These are phyloP conservation scores for Thrips palmi DNA, from an alignment of 1,140 invertebrate genomes.

Conservation along the genomic window DNA sequence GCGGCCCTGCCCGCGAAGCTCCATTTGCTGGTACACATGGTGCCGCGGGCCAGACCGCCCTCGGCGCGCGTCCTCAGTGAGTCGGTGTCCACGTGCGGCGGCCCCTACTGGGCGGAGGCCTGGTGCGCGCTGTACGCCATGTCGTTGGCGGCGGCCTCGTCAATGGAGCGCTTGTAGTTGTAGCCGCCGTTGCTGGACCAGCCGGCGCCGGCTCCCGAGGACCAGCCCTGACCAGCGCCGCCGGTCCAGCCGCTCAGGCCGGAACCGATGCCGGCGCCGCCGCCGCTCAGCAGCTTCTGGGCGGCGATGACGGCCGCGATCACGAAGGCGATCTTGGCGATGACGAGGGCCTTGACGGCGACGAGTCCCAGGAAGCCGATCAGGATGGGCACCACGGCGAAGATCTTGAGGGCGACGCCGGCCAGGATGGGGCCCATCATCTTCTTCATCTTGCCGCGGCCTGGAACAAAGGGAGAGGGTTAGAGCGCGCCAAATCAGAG, in stretches of 20 bases:
- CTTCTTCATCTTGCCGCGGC: conserved; percentile 54
- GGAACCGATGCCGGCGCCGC: conserved; percentile 17
- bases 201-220: conserved; percentile 11
- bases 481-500: too few relatives aligned
- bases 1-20: too few relatives aligned
- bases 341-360: conserved; percentile 50
- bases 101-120: conserved; percentile 11
- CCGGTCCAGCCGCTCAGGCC: conserved; percentile 14
- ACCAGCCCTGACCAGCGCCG: conserved; percentile 16
- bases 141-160: conserved; percentile 30
- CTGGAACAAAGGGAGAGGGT: conserved; percentile 25
- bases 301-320: conserved; percentile 42
- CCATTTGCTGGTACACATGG: too few relatives aligned
- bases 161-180: conserved; percentile 25
- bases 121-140: conserved; percentile 42
- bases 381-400: conserved; percentile 43
- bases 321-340: conserved; percentile 54
- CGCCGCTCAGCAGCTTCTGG: conserved; percentile 40
- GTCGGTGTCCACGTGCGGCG: too few relatives aligned
- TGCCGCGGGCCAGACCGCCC: too few relatives aligned
- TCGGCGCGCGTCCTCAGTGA: too few relatives aligned
- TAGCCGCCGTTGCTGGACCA: conserved; percentile 20
- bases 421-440: conserved; percentile 40
- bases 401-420: conserved; percentile 43
- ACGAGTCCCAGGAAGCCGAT: conserved; percentile 47